phyloP scores from a whole-genome alignment of 2,113 vertebrate genomes.

The Thunnus maccoyii region DNA sequence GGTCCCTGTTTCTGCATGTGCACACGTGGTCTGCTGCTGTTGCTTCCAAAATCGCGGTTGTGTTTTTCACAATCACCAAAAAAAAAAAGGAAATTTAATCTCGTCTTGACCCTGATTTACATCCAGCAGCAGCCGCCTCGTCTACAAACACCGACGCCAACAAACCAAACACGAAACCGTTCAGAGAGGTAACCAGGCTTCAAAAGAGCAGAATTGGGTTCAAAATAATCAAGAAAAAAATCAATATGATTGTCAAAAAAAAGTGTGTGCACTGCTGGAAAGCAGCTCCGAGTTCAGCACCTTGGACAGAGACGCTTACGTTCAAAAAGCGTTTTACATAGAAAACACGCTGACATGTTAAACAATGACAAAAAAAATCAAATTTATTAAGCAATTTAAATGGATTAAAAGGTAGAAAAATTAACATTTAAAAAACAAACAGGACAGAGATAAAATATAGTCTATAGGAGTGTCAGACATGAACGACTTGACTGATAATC shows the following conservation, averaged over 20 bases:
- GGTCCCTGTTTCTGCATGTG: neutral
- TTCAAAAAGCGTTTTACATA: neutral
- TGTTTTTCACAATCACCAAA: neutral
- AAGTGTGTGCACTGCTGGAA: neutral
- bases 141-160: neutral
- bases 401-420: neutral
- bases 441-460: neutral
- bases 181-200: neutral
- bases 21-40: neutral
- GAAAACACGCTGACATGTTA: neutral
- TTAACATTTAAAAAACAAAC: neutral
- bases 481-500: too few relatives aligned
- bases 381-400: neutral
- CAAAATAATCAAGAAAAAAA: constrained; percentile 30
- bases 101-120: constrained; percentile 28
- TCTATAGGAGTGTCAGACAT: neutral
- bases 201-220: neutral
- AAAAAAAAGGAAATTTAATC: constrained; percentile 11
- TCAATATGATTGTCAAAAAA: constrained; percentile 37
- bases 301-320: constrained; percentile 49
- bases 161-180: constrained; percentile 9
- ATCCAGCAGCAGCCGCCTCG: neutral
- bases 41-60: neutral
- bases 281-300: constrained; percentile 53
- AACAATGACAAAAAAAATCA: too few relatives aligned